phyloP scores from a whole-genome alignment of 2,888 invertebrate species.

The Cyaniris semiargus region DNA sequence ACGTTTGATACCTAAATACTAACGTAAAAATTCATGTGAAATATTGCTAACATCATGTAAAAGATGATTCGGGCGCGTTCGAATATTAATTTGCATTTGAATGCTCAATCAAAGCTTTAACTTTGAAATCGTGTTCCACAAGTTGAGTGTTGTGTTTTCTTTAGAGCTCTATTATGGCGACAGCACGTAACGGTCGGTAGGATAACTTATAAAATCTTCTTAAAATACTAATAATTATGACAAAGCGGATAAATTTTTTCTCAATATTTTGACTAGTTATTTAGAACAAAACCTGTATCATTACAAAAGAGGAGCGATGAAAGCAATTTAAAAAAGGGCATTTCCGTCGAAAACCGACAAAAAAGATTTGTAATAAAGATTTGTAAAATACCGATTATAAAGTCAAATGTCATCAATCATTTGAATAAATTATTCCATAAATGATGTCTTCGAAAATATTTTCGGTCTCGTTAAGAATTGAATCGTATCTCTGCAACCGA shows the following conservation, averaged over 20 bases:
- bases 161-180: not conserved
- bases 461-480: constrained; percentile 59
- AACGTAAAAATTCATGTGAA: not conserved
- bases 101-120: constrained; percentile 5
- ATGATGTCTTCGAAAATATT: constrained; percentile 14
- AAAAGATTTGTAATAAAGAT: not conserved
- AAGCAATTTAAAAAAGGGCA: not conserved
- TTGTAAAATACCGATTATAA: not conserved
- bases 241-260: not conserved
- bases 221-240: not conserved
- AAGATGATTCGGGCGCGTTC: not conserved
- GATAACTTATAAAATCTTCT: not conserved
- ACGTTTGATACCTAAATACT: not conserved
- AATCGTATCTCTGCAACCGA: constrained; percentile 64
- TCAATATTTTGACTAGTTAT: not conserved
- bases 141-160: not conserved
- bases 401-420: not conserved
- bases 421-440: constrained; percentile 22
- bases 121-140: not conserved
- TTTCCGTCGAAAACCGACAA: not conserved
- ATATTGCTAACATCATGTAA: not conserved
- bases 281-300: not conserved
- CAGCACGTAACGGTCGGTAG: not conserved
- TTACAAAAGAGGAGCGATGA: not conserved
- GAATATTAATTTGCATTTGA: constrained; percentile 3